Evolutionary conservation across 2,797 vertebrate genomes (phyloP), one percentile per base, ranked within the genome.

Genomic region (Natrix natrix): DNA sequence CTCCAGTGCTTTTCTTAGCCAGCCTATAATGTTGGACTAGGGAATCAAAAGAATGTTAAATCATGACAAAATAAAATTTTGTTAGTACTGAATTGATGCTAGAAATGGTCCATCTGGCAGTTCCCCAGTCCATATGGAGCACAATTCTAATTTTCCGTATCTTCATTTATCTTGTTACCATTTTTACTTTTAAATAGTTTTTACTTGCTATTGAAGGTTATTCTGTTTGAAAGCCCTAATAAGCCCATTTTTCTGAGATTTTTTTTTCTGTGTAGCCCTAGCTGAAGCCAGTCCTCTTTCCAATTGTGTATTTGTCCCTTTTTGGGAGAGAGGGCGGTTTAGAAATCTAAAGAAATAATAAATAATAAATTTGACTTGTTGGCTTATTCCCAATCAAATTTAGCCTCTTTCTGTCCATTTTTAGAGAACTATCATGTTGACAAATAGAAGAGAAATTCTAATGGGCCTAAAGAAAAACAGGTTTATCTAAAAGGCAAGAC

Each of bases 21-120:
- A 99, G 91, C 98, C 99, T 54, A 99, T 99, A 93, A 99, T 99
- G 95, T 99, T 99, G 5, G 98, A 99, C 99, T 99, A 96, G 12
- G 96, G 89, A n/a, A 89, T 92, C 92, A 94, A 16, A 83, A 94
- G 92, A 54, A 59, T 14, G 28, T 63, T 92, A 93, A 93, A 43
- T 91, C 7, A 86, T 86, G 24, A 57, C 7, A 78, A 87, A 60
- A 16, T 2, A 4, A 52, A 20, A 26, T 37, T 59, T 59, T 43
- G 20, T 55, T 22, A n/a, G 17, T 57, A 32, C 1, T 88, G 11
- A 69, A 22, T 48, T 55, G 83, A 13, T 60, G 57, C 22, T 60
- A 61, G 10, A 60, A 57, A n/a, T n/a, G 3, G 8, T 57, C 20
- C 56, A 26, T 1, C 57, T 89, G 32, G 22, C 43, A 43, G 32